phyloP scores from a whole-genome alignment of 2,113 vertebrate species.

The Tylochromis polylepis region DNA sequence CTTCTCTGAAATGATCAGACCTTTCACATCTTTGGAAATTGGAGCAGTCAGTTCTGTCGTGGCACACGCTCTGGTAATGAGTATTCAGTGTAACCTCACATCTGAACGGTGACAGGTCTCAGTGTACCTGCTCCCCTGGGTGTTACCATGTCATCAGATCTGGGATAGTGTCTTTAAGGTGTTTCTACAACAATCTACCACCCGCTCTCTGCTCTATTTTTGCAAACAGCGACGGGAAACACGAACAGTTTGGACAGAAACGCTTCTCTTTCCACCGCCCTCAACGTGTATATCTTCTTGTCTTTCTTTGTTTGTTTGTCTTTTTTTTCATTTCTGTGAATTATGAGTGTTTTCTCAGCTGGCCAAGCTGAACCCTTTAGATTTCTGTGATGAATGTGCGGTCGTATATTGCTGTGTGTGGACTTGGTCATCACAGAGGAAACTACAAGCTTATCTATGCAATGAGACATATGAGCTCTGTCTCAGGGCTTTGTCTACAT shows the following conservation, averaged over 20 bases:
- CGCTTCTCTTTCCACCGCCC: not conserved
- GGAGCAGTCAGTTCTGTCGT: not conserved
- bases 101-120: conserved; percentile 4
- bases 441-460: conserved; percentile 10
- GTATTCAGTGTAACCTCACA: not conserved
- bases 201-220: not conserved
- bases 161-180: not conserved
- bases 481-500: conserved; percentile 2
- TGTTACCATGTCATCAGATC: conserved; percentile 6
- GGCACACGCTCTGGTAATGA: not conserved
- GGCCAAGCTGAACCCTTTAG: not conserved
- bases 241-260: not conserved
- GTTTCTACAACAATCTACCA: not conserved
- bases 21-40: not conserved
- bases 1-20: not conserved
- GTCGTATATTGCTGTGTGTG: not conserved
- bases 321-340: not conserved
- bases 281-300: not conserved
- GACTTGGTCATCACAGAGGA: not conserved
- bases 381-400: conserved; percentile 41
- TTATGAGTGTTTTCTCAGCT: not conserved
- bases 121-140: not conserved
- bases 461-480: conserved; percentile 2
- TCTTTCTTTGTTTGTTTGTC: not conserved
- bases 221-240: not conserved